Evolutionary conservation across 1,140 invertebrate species (phyloP).

Genomic region (Halesus radiatus): DNA sequence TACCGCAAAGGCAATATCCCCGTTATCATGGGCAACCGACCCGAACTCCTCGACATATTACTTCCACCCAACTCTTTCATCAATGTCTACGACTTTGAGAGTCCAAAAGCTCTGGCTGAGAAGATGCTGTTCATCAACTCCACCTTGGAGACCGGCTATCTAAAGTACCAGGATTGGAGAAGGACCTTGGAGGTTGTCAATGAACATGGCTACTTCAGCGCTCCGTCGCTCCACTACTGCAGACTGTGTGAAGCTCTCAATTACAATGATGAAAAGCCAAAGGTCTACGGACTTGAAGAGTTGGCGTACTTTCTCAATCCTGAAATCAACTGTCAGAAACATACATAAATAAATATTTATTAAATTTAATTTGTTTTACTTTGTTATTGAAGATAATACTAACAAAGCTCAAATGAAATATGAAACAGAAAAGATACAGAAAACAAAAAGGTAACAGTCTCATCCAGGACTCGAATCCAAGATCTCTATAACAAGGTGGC

Average conservation of each 20-base stretch:
- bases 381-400: too few species aligned
- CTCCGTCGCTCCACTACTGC: constrained; percentile 82
- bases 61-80: constrained; percentile 80
- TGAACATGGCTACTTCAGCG: constrained; percentile 80
- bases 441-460: too few species aligned
- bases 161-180: constrained; percentile 79
- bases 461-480: too few species aligned
- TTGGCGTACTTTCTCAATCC: constrained; percentile 55
- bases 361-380: too few species aligned
- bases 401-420: too few species aligned
- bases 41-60: constrained; percentile 67
- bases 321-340: constrained; percentile 34
- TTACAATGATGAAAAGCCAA: constrained; percentile 69
- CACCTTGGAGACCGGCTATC: constrained; percentile 59
- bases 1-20: constrained; percentile 77
- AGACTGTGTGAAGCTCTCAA: constrained; percentile 84
- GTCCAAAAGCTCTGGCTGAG: constrained; percentile 73
- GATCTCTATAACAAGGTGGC: too few species aligned
- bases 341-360: too few species aligned
- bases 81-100: constrained; percentile 81
- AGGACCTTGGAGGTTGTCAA: constrained; percentile 77
- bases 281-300: constrained; percentile 68
- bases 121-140: constrained; percentile 68
- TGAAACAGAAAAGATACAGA: too few species aligned
- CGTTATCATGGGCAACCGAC: constrained; percentile 76